phyloP scores from a whole-genome alignment of 2,888 invertebrate genomes.

The Celastrina argiolus region DNA sequence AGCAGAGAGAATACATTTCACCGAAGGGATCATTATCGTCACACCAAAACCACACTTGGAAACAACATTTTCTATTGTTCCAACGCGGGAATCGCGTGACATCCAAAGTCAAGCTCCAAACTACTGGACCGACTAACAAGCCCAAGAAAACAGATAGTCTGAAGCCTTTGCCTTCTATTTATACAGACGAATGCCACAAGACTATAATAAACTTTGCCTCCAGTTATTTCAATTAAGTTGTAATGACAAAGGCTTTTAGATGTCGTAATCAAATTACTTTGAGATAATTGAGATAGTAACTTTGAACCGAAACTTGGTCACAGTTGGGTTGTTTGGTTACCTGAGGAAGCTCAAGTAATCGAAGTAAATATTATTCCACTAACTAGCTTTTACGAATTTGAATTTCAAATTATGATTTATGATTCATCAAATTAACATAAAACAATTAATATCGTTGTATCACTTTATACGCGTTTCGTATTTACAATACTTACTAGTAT shows the following conservation, averaged over 20 bases:
- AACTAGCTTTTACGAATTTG: conserved; percentile 39
- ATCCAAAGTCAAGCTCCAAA: too few species aligned
- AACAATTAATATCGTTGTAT: conserved; percentile 24
- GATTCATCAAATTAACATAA: conserved; percentile 34
- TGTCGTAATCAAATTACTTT: conserved; percentile 10
- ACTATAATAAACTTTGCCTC: neutral
- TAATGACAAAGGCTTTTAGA: conserved; percentile 4
- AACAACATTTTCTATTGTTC: too few species aligned
- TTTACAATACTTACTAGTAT: too few species aligned
- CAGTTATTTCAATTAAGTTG: neutral
- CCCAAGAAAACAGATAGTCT: neutral
- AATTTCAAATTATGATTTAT: conserved; percentile 38
- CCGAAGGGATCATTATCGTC: too few species aligned
- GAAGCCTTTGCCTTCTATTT: neutral
- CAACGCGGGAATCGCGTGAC: too few species aligned
- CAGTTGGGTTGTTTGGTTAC: conserved; percentile 36
- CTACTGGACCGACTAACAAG: too few species aligned
- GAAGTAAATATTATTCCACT: conserved; percentile 41
- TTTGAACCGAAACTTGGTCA: conserved; percentile 26
- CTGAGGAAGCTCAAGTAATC: conserved; percentile 36
- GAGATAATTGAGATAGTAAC: conserved; percentile 16
- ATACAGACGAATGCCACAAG: neutral
- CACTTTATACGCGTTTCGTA: conserved; percentile 1
- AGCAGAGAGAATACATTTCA: too few species aligned
- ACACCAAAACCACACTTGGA: too few species aligned